Evolutionary conservation across 2,113 vertebrate species (phyloP), one percentile per base, ranked within the genome.

Genomic region (Eulemur macaco): DNA sequence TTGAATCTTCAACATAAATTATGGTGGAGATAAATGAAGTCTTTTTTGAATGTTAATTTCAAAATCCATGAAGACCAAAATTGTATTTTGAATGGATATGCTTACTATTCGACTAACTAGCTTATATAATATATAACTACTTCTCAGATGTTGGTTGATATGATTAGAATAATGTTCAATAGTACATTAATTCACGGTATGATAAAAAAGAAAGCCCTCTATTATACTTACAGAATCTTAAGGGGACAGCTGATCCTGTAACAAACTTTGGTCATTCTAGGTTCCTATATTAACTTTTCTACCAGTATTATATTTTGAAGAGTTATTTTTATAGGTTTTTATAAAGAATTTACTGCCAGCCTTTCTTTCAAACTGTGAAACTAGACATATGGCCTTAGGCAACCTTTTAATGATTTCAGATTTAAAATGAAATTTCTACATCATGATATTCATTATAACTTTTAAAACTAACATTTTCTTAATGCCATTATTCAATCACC

Each of bases 401-500:
- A 89, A 94, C 56, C 13, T 95, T 96, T 94, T 95, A 97, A 97
- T 87, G 78, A 97, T 94, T 93, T 85, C 25, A 52, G 50, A 78
- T 95, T 86, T 84, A 63, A 97, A 94, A 87, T 78, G n/a, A 96
- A 90, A 9, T 81, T 78, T 94, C 39, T n/a, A 90, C 45, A 37
- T 73, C 42, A 73, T 83, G 63, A 66, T 68, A 87, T 42, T 91
- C 39, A 84, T 85, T 92, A 80, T 47, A 83, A 15, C 64, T 77
- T 82, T 92, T 42, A 95, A 94, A 96, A 86, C 4, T 78, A 77
- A 56, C 5, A 63, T 4, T 81, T 91, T 81, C 23, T 47, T 92
- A 87, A 37, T 64, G 17, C 4, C 25, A 47, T 95, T 91, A 89
- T 92, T 92, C 42, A 87, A 9, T 78, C 69, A 71, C 34, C 34